Base-by-base conservation (phyloP, 2,797 vertebrate species). In the Harpagifer antarcticus region DNA sequence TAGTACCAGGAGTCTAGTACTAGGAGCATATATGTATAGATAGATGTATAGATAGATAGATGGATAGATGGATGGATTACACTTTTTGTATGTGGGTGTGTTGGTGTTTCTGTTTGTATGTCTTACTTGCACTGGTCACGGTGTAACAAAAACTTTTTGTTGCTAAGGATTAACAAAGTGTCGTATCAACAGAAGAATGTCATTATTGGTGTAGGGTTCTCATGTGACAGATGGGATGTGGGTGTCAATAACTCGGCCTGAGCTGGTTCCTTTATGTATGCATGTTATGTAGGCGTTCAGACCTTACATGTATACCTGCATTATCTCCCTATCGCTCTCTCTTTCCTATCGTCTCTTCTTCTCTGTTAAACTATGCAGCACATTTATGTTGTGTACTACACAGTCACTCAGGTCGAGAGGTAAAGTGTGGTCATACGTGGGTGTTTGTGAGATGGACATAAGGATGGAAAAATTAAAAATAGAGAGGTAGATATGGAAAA, bases 211-310 rank as follows among this genome's bases (percentile, higher is more conserved):
- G 75, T 63, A 75, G 81, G 75, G 82, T 86, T 89, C 62, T 72
- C 59, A 61, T 85, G 67, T 87, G 86, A 89, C 90, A 91, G 92
- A 89, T 86, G 85, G 86, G 40, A 78, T 79, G 91, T 91, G 88
- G 90, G 90, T 82, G 87, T 88, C 76, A 83, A 65, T 80, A 85
- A 85, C 84, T 88, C 80, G 82, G 81, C 56, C 71, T 82, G 79
- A 69, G 71, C 83, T 43, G 42, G 45, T 78, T 65, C 58, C 50
- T 73, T 86, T 83, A 86, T 87, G 74, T 81, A 66, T 84, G 79
- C 72, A 83, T 82, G 78, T 73, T 56, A 44, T 76, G 86, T 86
- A 59, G 85, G 86, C 72, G 76, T 88, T 74, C 62, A 56, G 72
- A 68, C 74, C 62, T 81, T 84, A n/a, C n/a, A n/a, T n/a, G n/a